Conservation (phyloP, 2,797 vertebrate genomes). For the Manis pentadactyla region DNA sequence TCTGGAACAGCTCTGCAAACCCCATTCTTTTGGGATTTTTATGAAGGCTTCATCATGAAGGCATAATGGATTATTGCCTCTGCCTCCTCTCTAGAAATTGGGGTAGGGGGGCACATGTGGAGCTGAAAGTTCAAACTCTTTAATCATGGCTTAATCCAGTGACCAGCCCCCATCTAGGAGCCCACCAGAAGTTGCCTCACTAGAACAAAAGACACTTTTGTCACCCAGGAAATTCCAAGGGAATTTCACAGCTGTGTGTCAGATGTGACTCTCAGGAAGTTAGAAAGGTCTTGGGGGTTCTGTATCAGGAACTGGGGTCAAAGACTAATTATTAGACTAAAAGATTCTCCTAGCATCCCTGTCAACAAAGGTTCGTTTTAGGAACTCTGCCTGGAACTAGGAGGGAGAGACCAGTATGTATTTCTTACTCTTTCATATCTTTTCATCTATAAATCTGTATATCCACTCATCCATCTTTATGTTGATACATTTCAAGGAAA, state of each 20-base stretch:
- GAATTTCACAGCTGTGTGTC: not conserved
- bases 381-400: not conserved
- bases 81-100: not conserved
- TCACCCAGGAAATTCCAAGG: not conserved
- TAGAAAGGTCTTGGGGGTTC: not conserved
- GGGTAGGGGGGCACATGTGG: not conserved
- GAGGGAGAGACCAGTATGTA: not conserved
- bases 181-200: not conserved
- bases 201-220: not conserved
- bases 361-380: not conserved
- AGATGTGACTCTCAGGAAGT: not conserved
- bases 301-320: not conserved
- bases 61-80: not conserved
- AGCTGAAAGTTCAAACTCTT: not conserved
- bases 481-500: slow-evolving; percentile 7
- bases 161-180: not conserved
- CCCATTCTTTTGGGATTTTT: not conserved
- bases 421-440: not conserved
- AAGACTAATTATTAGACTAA: not conserved
- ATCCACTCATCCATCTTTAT: not conserved
- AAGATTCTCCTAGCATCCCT: not conserved
- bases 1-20: not conserved
- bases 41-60: not conserved
- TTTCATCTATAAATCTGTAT: not conserved
- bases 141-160: not conserved